Evolutionary conservation across 2,888 invertebrate genomes (phyloP), one percentile per base, ranked within the genome.

Genomic region (Mythimna albipuncta): DNA sequence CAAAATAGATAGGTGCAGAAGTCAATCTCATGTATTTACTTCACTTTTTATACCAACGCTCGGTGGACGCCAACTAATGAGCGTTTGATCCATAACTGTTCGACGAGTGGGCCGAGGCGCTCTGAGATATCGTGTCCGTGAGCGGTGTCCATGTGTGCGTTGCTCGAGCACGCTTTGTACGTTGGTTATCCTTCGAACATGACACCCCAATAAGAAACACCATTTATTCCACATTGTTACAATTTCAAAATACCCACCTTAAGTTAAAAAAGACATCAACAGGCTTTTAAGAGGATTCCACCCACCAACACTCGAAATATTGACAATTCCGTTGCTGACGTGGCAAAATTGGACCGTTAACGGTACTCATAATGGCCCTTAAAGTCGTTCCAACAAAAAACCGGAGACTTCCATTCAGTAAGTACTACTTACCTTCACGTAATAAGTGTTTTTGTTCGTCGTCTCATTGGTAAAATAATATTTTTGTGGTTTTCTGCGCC

Each of bases 321-420:
- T 61, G 69, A 41, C 69, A 72, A 79, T 72, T 59, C 47, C 50
- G 64, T 41, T 57, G 79, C 79, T 81, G 78, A 85, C 83, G 73
- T 67, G 62, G 79, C 83, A 72, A 75, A 83, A 81, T 78, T 77
- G 68, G 65, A 77, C 79, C 64, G 64, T 63, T 81, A 77, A 84
- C 76, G 69, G 78, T 77, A 72, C 61, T 68, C 54, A 54, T 71
- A 83, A 84, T 83, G 75, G 65, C 63, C 71, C 85, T 84, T 74
- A 63, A 71, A 82, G 73, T 68, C 73, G 77, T 75, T 84, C 61
- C 62, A 64, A 77, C 69, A 82, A 84, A 83, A 83, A 81, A 72
- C 70, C 64, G 67, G 71, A 75, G 79, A 73, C 64, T 75, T 73
- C 73, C 76, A 78, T 78, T 75, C 69, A 69, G 61, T 75, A 71